Percentiles rank a stretch among this genome's conserved stretches.
Evolutionary conservation across 2,113 vertebrate genomes (phyloP).

Genomic region (Lamprotornis superbus): DNA sequence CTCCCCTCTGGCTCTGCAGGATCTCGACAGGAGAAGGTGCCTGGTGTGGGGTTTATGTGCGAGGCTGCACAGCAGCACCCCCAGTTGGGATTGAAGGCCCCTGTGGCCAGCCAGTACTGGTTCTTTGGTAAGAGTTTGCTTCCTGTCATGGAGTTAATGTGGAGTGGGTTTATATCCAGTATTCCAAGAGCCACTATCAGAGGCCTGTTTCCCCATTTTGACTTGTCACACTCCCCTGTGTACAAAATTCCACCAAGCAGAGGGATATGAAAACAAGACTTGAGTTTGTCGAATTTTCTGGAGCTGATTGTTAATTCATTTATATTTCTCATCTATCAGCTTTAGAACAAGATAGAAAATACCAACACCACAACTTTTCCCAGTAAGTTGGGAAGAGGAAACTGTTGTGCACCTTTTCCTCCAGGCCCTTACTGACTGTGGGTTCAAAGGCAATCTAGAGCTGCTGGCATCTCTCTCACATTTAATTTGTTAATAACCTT

Average conservation of each 20-base stretch:
- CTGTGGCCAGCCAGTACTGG: background rate
- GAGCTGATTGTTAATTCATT: background rate
- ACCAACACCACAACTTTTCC: background rate
- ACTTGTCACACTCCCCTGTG: fast-evolving
- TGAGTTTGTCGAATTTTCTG: background rate
- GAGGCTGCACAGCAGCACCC: background rate
- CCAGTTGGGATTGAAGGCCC: fast-evolving
- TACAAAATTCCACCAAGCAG: background rate
- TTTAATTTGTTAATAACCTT: background rate
- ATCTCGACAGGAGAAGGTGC: fast-evolving
- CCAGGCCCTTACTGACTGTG: background rate
- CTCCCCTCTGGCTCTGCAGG: background rate
- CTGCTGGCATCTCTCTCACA: background rate
- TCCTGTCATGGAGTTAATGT: background rate
- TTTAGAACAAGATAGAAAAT: background rate
- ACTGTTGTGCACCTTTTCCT: background rate
- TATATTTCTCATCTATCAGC: background rate
- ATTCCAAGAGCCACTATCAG: background rate
- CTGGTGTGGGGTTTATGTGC: background rate
- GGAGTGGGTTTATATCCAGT: background rate
- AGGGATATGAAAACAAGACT: background rate
- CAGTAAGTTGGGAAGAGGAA: background rate
- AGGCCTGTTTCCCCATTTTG: background rate
- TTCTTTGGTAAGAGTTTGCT: background rate
- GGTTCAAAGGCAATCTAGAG: background rate